Evolutionary conservation across 2,797 vertebrate genomes (phyloP).

Genomic region (Vipera ursinii): DNA sequence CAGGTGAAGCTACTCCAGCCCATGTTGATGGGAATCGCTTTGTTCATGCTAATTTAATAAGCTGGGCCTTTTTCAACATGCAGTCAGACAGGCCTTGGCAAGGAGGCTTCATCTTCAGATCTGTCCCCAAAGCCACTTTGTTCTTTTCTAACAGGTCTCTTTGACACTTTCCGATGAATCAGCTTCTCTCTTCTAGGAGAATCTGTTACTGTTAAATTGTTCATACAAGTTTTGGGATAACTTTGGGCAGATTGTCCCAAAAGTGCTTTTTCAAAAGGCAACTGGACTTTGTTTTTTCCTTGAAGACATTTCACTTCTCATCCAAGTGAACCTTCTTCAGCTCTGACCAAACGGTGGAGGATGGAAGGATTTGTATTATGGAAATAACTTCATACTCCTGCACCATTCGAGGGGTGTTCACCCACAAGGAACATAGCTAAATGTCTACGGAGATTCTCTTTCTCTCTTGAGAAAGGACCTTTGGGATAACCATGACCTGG

Average conservation of each 20-base stretch:
- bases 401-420: no score
- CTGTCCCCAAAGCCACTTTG: background rate
- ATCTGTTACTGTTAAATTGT: background rate
- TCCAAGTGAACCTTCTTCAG: no score
- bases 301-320: no score
- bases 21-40: background rate
- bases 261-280: background rate
- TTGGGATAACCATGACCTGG: no score
- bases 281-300: no score
- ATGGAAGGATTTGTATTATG: no score
- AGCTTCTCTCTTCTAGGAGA: no score
- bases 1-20: background rate
- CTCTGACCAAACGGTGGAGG: no score
- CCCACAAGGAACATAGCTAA: no score
- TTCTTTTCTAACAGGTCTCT: background rate
- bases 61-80: background rate
- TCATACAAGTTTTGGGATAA: background rate
- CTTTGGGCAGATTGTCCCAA: background rate
- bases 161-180: background rate
- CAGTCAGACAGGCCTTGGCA: background rate
- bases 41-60: background rate
- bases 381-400: no score
- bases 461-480: no score
- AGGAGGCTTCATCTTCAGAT: background rate
- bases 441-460: no score